Conservation (phyloP, 2,113 vertebrate genomes). For the Centrocercus urophasianus region DNA sequence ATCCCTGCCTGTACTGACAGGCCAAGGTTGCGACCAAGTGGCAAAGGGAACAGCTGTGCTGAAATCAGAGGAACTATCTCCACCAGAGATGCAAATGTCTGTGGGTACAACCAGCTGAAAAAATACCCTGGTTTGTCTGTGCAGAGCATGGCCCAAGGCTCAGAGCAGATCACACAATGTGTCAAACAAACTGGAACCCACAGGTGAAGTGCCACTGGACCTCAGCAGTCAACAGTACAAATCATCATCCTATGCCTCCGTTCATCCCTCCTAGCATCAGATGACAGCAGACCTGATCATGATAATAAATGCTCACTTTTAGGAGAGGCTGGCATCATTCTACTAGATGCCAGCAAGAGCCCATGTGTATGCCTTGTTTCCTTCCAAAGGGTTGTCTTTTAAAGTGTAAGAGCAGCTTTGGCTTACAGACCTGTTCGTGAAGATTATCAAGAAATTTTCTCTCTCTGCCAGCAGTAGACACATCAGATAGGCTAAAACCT, state of each 20-base stretch:
- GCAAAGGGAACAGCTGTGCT: background rate
- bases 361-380: background rate
- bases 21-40: fast-evolving
- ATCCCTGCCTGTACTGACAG: background rate
- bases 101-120: background rate
- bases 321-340: slow-evolving; percentile 8
- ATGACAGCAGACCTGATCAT: background rate
- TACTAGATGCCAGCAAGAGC: background rate
- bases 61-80: background rate
- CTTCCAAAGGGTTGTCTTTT: background rate
- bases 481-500: slow-evolving; percentile 10
- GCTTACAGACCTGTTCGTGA: slow-evolving; percentile 15
- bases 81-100: background rate
- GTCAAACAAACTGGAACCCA: slow-evolving; percentile 9
- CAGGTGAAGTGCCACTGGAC: background rate
- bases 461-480: slow-evolving; percentile 14
- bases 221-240: background rate
- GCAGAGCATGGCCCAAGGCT: slow-evolving; percentile 19
- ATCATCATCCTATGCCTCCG: slow-evolving; percentile 18
- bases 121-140: background rate
- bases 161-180: slow-evolving; percentile 42
- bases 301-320: slow-evolving; percentile 43
- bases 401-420: background rate
- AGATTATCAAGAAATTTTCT: background rate
- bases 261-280: background rate